These are phyloP conservation scores for Poecilia picta DNA, from an alignment of 2,797 vertebrate species.

Conservation along the genomic window DNA sequence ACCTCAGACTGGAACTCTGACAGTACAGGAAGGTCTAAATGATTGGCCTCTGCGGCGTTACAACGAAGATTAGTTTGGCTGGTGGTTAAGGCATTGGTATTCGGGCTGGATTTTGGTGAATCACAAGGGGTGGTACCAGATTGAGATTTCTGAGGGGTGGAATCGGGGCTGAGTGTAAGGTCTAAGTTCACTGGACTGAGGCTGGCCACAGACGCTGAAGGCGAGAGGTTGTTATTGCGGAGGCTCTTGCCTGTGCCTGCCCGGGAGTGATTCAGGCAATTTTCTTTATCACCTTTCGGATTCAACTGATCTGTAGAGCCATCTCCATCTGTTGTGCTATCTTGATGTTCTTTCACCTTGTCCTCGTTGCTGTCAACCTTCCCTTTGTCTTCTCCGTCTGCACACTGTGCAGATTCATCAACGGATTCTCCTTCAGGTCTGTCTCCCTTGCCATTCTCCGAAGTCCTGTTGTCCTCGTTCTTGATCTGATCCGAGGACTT, in stretches of 20 bases:
- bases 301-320: constrained; percentile 56
- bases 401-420: constrained; percentile 51
- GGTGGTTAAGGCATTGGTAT: constrained; percentile 73
- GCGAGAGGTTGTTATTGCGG: constrained; percentile 71
- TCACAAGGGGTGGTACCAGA: constrained; percentile 66
- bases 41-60: constrained; percentile 41
- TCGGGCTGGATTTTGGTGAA: constrained; percentile 70
- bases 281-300: constrained; percentile 68
- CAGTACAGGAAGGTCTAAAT: constrained; percentile 70
- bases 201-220: constrained; percentile 73
- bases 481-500: constrained; percentile 41
- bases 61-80: constrained; percentile 59
- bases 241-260: constrained; percentile 61
- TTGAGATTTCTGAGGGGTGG: constrained; percentile 76
- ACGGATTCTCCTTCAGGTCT: constrained; percentile 40
- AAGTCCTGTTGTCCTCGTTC: constrained; percentile 26
- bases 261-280: constrained; percentile 69
- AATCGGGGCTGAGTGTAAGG: constrained; percentile 75
- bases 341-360: constrained; percentile 53
- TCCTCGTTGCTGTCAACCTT: constrained; percentile 56
- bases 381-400: constrained; percentile 56
- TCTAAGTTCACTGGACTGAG: constrained; percentile 75
- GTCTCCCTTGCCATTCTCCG: constrained; percentile 41
- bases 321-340: constrained; percentile 67
- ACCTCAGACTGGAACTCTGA: constrained; percentile 85